These are phyloP conservation scores for Iselma pallidipennis DNA, from an alignment of 2,888 invertebrate genomes.

Conservation along the genomic window DNA sequence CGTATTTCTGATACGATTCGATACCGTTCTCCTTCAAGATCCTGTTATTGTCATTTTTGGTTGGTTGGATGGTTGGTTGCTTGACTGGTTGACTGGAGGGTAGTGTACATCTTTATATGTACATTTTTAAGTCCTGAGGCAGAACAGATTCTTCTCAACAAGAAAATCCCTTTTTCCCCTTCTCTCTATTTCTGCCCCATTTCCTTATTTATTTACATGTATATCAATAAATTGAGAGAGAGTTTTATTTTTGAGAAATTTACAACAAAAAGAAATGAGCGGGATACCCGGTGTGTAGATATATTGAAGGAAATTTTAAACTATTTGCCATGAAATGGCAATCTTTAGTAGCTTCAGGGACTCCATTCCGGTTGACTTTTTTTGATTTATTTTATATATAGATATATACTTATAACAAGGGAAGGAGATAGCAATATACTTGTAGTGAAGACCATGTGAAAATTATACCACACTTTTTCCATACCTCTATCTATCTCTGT, in stretches of 20 bases:
- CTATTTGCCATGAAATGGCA: neutral
- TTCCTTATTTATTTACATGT: neutral
- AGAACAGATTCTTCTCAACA: neutral
- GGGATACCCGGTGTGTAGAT: neutral
- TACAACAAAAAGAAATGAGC: no score
- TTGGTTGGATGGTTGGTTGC: constrained; percentile 9
- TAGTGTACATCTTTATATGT: neutral
- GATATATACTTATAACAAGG: no score
- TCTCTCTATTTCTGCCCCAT: neutral
- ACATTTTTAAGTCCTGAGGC: neutral
- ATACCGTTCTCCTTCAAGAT: constrained; percentile 13
- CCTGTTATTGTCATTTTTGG: constrained; percentile 31
- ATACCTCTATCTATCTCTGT: neutral
- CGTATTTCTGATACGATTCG: constrained; percentile 35
- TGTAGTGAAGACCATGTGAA: no score
- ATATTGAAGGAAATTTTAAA: neutral
- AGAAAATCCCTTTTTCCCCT: neutral
- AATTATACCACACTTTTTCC: neutral
- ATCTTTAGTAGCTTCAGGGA: neutral
- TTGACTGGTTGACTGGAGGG: neutral
- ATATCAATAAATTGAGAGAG: no score
- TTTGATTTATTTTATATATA: neutral
- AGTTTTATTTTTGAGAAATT: no score
- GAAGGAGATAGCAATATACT: no score
- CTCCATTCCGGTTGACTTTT: neutral